Evolutionary conservation across 1,140 invertebrate genomes (phyloP), one percentile per base, ranked within the genome.

Genomic region (Tachypleus tridentatus): DNA sequence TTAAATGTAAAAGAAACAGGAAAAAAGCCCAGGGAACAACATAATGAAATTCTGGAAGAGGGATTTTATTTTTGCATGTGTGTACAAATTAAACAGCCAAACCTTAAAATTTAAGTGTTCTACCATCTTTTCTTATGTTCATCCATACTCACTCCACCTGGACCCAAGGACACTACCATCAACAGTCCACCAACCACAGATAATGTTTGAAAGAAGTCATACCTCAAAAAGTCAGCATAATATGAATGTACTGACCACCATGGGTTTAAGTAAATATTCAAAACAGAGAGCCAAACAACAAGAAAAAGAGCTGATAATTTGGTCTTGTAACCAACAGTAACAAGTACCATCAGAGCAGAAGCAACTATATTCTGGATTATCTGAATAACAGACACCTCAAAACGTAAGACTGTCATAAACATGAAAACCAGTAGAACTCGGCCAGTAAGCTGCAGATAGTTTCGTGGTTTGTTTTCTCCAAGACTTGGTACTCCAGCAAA

Each of bases 71-170:
- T 29, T 29, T 29, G 29, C 29, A 29, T 29, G 29, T 29, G 29
- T 29, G 29, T 29, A 29, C 29, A 29, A 29, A 29, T 0, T 29
- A 29, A 29, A 29, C 29, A 29, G 29, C 29, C 29, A 29, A 29
- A 29, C 29, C 29, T 29, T 29, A 29, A 29, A 29, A 29, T 29
- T 29, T 29, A 29, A 29, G 29, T 29, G 29, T 29, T 29, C 73
- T 81, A 98, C 94, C 94, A 98, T 76, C 90, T 88, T 80, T 99
- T 99, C 79, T 99, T 99, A 80, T 98, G 94, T 75, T 98, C 96
- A 79, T 99, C 97, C 91, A 99, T 97, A 60, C 94, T 98, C 51
- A 99, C 93, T 62, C 93, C 94, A 67, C 97, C 97, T 47, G 97
- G 97, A 48, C 97, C 97, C 67, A 98, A 83, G 60, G 93, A 93